Conservation (phyloP, 2,888 invertebrate species). For the Drosophila barbarae region DNA sequence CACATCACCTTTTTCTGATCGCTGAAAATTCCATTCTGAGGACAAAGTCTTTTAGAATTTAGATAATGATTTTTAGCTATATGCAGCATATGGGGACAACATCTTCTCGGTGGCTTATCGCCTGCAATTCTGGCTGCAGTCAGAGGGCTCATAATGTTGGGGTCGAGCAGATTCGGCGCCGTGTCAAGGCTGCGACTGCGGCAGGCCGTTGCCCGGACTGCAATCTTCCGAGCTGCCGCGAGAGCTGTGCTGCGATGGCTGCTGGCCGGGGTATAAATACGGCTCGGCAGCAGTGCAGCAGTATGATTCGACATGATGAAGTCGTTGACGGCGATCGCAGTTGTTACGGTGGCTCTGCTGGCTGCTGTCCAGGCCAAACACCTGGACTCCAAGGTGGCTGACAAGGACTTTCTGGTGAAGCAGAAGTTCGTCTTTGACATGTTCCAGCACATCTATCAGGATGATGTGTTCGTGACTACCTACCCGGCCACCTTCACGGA, state of each 20-base stretch:
- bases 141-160: conserved; percentile 9
- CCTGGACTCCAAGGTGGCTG: conserved; percentile 79
- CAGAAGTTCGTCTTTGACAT: conserved; percentile 82
- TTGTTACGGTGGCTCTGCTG: conserved; percentile 67
- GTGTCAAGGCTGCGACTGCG: conserved; percentile 35
- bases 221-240: conserved; percentile 21
- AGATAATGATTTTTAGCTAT: conserved; percentile 10
- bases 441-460: conserved; percentile 83
- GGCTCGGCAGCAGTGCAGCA: conserved; percentile 20
- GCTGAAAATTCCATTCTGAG: background rate
- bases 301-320: conserved; percentile 76
- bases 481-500: conserved; percentile 81
- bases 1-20: background rate
- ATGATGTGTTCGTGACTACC: conserved; percentile 78
- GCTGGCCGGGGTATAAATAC: conserved; percentile 55
- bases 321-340: conserved; percentile 75
- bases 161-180: conserved; percentile 44
- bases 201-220: conserved; percentile 28
- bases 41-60: conserved; percentile 1
- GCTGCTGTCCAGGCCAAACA: conserved; percentile 66
- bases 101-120: conserved; percentile 24
- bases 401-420: conserved; percentile 81
- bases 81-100: conserved; percentile 4
- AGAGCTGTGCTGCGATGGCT: background rate
- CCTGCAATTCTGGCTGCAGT: conserved; percentile 19